phyloP scores from a whole-genome alignment of 2,888 invertebrate species.

The Nemurella pictetii region DNA sequence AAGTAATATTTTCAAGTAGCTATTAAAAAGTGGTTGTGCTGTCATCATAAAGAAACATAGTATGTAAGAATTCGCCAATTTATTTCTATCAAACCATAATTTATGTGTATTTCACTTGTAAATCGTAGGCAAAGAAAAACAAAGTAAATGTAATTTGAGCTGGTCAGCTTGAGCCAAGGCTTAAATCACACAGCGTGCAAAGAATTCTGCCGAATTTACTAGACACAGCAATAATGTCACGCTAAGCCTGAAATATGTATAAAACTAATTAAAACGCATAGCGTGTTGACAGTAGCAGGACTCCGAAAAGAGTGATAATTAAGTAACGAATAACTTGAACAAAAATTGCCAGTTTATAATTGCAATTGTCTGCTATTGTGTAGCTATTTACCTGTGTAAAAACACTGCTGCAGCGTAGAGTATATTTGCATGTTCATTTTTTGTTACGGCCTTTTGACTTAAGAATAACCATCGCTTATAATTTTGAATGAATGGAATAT shows the following conservation, averaged over 20 bases:
- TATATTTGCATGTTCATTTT: not conserved
- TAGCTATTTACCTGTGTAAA: too few relatives aligned
- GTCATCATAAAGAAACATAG: not conserved
- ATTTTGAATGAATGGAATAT: not conserved
- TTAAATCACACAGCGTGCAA: not conserved
- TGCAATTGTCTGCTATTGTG: not conserved
- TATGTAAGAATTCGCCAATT: not conserved
- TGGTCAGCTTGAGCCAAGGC: not conserved
- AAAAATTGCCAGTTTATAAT: not conserved
- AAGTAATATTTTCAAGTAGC: not conserved
- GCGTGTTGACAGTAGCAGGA: not conserved
- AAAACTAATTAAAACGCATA: not conserved
- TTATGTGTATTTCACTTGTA: not conserved
- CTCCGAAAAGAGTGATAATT: not conserved
- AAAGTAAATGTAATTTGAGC: not conserved
- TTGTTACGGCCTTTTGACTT: not conserved
- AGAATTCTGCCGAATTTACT: not conserved
- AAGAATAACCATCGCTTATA: not conserved
- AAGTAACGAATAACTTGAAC: too few relatives aligned
- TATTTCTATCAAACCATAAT: not conserved
- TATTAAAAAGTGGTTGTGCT: not conserved
- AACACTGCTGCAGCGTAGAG: not conserved
- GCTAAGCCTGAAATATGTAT: not conserved
- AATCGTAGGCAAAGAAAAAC: not conserved
- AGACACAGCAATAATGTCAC: not conserved